Conservation (phyloP, 2,888 invertebrate species). For the Clistopyga incitator region DNA sequence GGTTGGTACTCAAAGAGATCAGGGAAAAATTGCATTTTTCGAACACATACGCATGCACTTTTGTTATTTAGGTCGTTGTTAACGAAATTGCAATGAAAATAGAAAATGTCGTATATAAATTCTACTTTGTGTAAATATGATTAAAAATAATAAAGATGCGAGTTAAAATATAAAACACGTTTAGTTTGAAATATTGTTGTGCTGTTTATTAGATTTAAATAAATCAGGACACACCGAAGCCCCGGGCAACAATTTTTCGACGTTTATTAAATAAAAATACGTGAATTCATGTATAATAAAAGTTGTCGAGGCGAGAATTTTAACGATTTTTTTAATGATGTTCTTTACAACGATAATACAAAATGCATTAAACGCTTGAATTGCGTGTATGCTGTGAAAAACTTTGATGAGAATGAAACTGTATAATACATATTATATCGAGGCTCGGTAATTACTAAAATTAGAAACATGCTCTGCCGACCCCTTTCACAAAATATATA, state of each 20-base stretch:
- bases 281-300: neutral
- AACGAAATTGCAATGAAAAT: no score
- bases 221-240: neutral
- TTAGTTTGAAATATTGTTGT: neutral
- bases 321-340: neutral
- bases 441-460: conserved; percentile 20
- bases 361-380: neutral
- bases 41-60: no score
- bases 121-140: neutral
- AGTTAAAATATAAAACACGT: neutral
- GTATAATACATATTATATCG: neutral
- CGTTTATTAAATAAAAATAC: neutral
- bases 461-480: conserved; percentile 23
- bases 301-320: neutral
- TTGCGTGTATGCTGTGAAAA: neutral
- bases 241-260: neutral
- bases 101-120: neutral
- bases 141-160: neutral
- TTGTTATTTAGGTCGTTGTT: no score
- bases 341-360: neutral
- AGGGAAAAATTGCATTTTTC: no score
- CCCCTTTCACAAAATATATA: neutral
- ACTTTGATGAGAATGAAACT: neutral
- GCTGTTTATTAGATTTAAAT: neutral
- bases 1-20: no score